Evolutionary conservation across 37 sponge, comb jelly and placozoan genomes (phyloP).

Genomic region (Agelas oroides): DNA sequence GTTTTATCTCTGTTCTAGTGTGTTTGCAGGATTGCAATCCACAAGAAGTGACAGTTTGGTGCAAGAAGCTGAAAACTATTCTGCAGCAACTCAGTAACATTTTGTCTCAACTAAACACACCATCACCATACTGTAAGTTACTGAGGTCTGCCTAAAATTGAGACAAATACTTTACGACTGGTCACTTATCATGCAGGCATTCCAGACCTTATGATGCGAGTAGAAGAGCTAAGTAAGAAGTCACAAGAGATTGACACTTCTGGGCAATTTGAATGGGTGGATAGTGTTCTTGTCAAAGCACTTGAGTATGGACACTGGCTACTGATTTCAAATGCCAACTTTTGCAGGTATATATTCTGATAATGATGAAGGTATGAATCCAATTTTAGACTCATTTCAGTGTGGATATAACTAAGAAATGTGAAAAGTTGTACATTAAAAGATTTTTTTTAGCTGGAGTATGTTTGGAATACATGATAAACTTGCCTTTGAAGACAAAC

Average conservation of each 20-base stretch:
- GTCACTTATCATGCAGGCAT: not conserved
- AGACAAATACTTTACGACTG: no score
- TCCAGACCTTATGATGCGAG: not conserved
- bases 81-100: no score
- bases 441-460: no score
- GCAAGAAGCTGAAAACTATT: not conserved
- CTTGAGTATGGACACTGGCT: conserved; percentile 92
- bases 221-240: not conserved
- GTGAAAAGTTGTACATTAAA: no score
- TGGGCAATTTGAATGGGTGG: conserved; percentile 95
- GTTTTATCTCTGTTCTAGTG: not conserved
- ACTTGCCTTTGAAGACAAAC: no score
- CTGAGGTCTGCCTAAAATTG: no score
- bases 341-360: conserved; percentile 71
- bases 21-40: not conserved
- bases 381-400: no score
- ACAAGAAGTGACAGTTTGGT: not conserved
- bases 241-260: not conserved
- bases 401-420: not conserved
- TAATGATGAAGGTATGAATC: not conserved
- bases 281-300: conserved; percentile 89
- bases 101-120: no score
- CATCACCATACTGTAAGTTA: no score
- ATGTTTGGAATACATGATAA: no score
- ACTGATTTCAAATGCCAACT: conserved; percentile 89